Conservation (phyloP, 2,888 invertebrate species). For the Argynnis bischoffii region DNA sequence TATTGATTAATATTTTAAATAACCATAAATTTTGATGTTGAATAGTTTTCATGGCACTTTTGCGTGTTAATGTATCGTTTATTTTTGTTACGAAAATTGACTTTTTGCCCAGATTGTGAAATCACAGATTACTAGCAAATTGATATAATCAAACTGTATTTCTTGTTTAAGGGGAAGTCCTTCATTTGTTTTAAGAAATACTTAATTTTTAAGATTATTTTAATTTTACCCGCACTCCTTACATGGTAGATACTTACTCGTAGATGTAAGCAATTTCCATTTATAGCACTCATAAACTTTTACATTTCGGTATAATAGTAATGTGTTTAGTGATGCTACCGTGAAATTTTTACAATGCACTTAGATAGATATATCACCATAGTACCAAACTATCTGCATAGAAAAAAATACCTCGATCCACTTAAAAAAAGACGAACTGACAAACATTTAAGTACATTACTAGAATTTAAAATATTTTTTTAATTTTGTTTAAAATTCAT, state of each 20-base stretch:
- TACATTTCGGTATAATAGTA: too few species aligned
- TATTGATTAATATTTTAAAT: slow-evolving; percentile 36
- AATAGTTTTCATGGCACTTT: slow-evolving; percentile 32
- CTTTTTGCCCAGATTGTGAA: slow-evolving; percentile 30
- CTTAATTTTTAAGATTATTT: background rate
- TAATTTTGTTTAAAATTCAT: too few species aligned
- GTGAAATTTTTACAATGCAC: too few species aligned
- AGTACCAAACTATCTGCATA: background rate
- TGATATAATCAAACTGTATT: slow-evolving; percentile 25
- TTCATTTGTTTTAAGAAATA: background rate
- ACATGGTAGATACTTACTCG: too few species aligned
- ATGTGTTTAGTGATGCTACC: too few species aligned
- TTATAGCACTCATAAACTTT: too few species aligned
- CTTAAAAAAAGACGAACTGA: background rate
- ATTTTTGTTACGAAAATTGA: slow-evolving; percentile 33
- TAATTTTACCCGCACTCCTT: too few species aligned
- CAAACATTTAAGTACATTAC: too few species aligned
- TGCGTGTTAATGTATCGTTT: slow-evolving; percentile 32
- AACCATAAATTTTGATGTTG: slow-evolving; percentile 31
- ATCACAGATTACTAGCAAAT: slow-evolving; percentile 28
- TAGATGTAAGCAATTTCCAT: too few species aligned
- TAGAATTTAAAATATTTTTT: too few species aligned
- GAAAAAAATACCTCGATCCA: background rate
- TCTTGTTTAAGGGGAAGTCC: slow-evolving; percentile 19
- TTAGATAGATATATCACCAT: too few species aligned